Conservation (phyloP, 2,797 vertebrate species). For the Lagorchestes hirsutus region DNA sequence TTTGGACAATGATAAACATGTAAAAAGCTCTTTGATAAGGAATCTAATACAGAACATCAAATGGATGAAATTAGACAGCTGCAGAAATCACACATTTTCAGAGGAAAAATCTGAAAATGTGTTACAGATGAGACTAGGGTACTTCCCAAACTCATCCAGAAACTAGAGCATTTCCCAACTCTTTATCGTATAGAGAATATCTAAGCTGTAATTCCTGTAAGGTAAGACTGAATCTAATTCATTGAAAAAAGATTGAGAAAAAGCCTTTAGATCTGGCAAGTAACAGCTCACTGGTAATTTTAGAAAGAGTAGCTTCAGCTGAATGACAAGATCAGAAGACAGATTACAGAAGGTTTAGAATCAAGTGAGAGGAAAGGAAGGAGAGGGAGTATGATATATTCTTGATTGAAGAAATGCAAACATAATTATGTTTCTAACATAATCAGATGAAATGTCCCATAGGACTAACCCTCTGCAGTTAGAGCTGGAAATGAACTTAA, state of each 20-base stretch:
- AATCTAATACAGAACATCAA: background rate
- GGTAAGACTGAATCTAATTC: too few species aligned
- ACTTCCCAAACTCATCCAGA: background rate
- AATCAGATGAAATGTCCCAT: background rate
- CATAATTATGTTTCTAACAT: background rate
- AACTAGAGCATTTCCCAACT: background rate
- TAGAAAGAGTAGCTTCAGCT: background rate
- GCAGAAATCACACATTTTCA: background rate
- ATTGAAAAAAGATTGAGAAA: background rate
- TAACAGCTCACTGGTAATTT: background rate
- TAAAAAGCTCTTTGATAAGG: background rate
- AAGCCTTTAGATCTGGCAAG: too few species aligned
- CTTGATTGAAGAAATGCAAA: background rate
- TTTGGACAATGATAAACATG: too few species aligned
- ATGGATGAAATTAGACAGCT: constrained; percentile 13
- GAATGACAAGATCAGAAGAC: background rate
- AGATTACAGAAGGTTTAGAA: too few species aligned
- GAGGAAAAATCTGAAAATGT: background rate
- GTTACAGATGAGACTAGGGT: background rate
- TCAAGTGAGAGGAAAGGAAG: too few species aligned
- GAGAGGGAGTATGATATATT: background rate
- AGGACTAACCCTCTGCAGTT: background rate
- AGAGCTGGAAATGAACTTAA: background rate
- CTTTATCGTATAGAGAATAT: background rate
- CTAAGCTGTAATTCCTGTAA: too few species aligned